phyloP scores from a whole-genome alignment of 2,113 vertebrate species.

The Xyrauchen texanus region DNA sequence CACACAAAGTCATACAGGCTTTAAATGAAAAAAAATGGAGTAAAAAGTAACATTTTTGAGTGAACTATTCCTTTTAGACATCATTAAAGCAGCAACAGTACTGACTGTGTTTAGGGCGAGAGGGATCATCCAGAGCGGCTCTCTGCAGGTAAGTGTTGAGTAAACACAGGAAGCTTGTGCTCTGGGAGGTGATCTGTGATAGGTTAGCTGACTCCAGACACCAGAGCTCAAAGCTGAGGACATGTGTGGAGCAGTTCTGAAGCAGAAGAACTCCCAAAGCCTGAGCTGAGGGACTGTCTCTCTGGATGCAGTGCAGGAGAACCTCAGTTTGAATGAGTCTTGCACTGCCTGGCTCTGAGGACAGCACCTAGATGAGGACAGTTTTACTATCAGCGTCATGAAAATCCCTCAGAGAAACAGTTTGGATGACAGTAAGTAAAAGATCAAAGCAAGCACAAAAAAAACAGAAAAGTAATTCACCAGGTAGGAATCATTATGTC shows the following conservation, averaged over 20 bases:
- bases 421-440: too few relatives aligned
- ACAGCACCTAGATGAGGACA: constrained; percentile 62
- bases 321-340: constrained; percentile 68
- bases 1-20: too few relatives aligned
- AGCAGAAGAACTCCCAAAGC: constrained; percentile 75
- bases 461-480: too few relatives aligned
- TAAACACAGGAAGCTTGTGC: constrained; percentile 74
- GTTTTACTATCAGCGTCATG: neutral
- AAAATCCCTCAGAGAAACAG: too few relatives aligned
- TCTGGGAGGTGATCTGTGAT: constrained; percentile 63
- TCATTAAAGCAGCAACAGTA: neutral
- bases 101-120: constrained; percentile 69
- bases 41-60: too few relatives aligned
- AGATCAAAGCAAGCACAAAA: too few relatives aligned
- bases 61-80: too few relatives aligned
- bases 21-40: too few relatives aligned
- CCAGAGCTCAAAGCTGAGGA: constrained; percentile 87
- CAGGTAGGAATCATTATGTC: too few relatives aligned
- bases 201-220: constrained; percentile 69
- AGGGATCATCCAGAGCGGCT: constrained; percentile 57
- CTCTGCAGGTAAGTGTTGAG: constrained; percentile 75
- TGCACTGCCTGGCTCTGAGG: constrained; percentile 72
- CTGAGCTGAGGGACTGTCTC: constrained; percentile 53
- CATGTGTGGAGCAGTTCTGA: constrained; percentile 77
- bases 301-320: constrained; percentile 80